These are phyloP conservation scores for Nomada lathburiana DNA, from an alignment of 2,888 invertebrate species.

Conservation along the genomic window DNA sequence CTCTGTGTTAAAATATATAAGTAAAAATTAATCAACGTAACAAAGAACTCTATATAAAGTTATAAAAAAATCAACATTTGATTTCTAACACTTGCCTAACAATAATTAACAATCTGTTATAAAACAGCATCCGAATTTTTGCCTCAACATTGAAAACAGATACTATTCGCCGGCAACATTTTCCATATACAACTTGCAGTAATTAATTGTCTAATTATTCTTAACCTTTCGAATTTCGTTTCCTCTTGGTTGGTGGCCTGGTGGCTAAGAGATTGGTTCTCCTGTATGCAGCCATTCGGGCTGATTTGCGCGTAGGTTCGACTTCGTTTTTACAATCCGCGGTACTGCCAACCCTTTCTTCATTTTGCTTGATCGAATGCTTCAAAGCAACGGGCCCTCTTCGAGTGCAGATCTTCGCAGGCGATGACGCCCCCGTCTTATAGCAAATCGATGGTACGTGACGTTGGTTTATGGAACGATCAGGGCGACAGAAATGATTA, in stretches of 20 bases:
- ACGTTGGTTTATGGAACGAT: constrained; percentile 14
- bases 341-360: background rate
- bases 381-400: constrained; percentile 20
- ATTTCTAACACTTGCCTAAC: too few relatives aligned
- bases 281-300: too few relatives aligned
- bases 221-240: constrained; percentile 10
- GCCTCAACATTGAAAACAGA: background rate
- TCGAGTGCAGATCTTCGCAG: constrained; percentile 29
- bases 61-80: too few relatives aligned
- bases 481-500: background rate
- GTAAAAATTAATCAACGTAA: too few relatives aligned
- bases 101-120: background rate
- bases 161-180: background rate
- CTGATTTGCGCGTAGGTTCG: too few relatives aligned
- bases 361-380: background rate
- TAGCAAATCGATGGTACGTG: constrained; percentile 28
- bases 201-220: background rate
- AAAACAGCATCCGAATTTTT: background rate
- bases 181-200: too few relatives aligned
- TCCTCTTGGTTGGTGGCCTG: constrained; percentile 10
- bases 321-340: background rate
- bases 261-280: too few relatives aligned
- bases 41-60: too few relatives aligned
- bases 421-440: background rate
- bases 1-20: too few relatives aligned